A percentile compares a stretch with the other conserved stretches of the same genome.
These are phyloP conservation scores for Syrphus vitripennis DNA, from an alignment of 2,888 invertebrate genomes.

Conservation along the genomic window DNA sequence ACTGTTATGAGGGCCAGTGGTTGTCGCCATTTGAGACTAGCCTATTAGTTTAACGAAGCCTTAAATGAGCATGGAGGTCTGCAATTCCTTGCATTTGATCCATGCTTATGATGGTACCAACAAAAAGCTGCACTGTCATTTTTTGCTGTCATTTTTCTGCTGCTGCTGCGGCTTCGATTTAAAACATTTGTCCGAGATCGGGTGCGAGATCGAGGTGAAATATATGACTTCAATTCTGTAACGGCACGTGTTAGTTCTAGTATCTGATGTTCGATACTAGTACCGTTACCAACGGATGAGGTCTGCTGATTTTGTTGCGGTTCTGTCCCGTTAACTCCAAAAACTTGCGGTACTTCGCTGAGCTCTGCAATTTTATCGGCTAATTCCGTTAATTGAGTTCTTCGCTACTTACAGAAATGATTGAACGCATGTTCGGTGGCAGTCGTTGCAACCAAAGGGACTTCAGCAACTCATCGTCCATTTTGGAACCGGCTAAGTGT, in stretches of 20 bases:
- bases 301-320: neutral
- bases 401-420: constrained; percentile 55
- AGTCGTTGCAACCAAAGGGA: constrained; percentile 72
- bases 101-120: constrained; percentile 12
- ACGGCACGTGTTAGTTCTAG: too few relatives aligned
- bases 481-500: neutral
- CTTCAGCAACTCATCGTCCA: constrained; percentile 46
- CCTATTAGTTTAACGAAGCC: constrained; percentile 15
- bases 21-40: too few relatives aligned
- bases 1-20: neutral
- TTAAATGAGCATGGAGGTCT: neutral
- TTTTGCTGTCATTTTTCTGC: neutral
- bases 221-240: too few relatives aligned
- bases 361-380: constrained; percentile 47
- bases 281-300: too few relatives aligned
- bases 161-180: neutral
- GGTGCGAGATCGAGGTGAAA: too few relatives aligned
- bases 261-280: too few relatives aligned
- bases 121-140: too few relatives aligned
- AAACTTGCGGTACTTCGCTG: neutral
- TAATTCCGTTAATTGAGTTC: constrained; percentile 11
- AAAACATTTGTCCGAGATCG: too few relatives aligned
- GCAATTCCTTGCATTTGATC: constrained; percentile 1
- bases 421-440: constrained; percentile 60
- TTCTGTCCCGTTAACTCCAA: neutral